Conservation (phyloP, 2,797 vertebrate genomes). For the Anniella stebbinsi region DNA sequence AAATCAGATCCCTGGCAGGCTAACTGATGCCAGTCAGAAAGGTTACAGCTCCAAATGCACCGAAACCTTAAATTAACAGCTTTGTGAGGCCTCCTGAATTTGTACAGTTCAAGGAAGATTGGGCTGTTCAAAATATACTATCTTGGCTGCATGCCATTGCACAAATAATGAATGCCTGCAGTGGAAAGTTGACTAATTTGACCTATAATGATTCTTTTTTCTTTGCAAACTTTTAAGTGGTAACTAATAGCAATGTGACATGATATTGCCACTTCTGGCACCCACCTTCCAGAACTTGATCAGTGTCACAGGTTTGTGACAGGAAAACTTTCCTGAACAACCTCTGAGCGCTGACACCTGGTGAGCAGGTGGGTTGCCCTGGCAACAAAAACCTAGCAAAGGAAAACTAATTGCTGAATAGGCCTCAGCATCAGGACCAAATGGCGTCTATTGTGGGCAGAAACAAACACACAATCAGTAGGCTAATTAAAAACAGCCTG, state of each 20-base stretch:
- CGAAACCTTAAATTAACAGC: slow-evolving; percentile 27
- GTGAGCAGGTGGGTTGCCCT: slow-evolving; percentile 44
- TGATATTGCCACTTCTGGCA: slow-evolving; percentile 14
- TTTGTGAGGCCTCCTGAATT: not conserved
- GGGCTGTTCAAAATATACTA: not conserved
- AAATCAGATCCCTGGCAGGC: slow-evolving; percentile 5
- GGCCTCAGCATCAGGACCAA: slow-evolving; percentile 33
- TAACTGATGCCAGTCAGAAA: slow-evolving; percentile 9
- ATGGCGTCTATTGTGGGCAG: slow-evolving; percentile 36
- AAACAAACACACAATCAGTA: slow-evolving; percentile 43
- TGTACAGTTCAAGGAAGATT: slow-evolving; percentile 25
- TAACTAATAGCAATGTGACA: slow-evolving; percentile 2
- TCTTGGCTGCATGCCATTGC: not conserved
- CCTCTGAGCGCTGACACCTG: slow-evolving; percentile 33
- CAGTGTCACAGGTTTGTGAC: slow-evolving; percentile 21
- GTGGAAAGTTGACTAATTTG: slow-evolving; percentile 24
- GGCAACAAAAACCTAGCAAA: slow-evolving; percentile 34
- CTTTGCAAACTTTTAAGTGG: not conserved
- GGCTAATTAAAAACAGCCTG: slow-evolving; percentile 39
- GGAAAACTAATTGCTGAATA: slow-evolving; percentile 47
- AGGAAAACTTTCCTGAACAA: slow-evolving; percentile 41
- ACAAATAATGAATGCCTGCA: slow-evolving; percentile 26
- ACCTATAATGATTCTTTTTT: slow-evolving; percentile 25
- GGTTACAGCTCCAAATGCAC: not conserved
- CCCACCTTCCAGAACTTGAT: slow-evolving; percentile 20